Evolutionary conservation across 92 coral and sea anemone species (phyloP).

Genomic region (Galaxea fascicularis): DNA sequence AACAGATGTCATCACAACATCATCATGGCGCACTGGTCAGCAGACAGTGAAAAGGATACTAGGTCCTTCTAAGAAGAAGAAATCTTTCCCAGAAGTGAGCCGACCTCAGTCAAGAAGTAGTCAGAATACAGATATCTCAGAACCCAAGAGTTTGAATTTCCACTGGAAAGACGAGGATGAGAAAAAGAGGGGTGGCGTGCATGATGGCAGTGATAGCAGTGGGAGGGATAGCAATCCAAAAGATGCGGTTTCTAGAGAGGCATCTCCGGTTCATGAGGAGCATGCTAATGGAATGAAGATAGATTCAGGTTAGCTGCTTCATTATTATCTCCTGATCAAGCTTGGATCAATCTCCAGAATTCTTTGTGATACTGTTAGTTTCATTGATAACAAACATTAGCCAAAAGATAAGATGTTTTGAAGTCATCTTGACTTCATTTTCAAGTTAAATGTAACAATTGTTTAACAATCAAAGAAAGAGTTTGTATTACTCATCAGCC

Average conservation of each 20-base stretch:
- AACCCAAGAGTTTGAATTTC: slow-evolving; percentile 37
- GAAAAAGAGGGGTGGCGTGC: not conserved
- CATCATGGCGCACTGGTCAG: slow-evolving; percentile 96
- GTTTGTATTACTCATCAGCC: too few species aligned
- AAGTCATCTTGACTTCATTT: too few species aligned
- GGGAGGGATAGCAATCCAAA: slow-evolving; percentile 18
- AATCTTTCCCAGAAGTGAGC: slow-evolving; percentile 38
- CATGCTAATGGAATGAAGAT: slow-evolving; percentile 6
- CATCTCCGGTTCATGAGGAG: slow-evolving; percentile 11
- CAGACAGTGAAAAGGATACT: slow-evolving; percentile 89
- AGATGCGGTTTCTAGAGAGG: slow-evolving; percentile 5
- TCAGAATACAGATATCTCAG: slow-evolving; percentile 52
- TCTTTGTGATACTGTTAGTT: too few species aligned
- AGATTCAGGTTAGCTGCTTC: slow-evolving; percentile 21
- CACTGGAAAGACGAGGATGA: slow-evolving; percentile 32
- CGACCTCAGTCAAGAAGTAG: slow-evolving; percentile 72
- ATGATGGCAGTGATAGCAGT: slow-evolving; percentile 1
- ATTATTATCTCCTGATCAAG: too few species aligned
- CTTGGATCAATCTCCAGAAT: not conserved
- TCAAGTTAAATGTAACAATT: too few species aligned
- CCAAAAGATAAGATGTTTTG: too few species aligned
- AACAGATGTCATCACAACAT: slow-evolving; percentile 82
- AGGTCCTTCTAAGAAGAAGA: slow-evolving; percentile 77
- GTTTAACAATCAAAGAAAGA: too few species aligned
- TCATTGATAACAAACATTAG: too few species aligned